Evolutionary conservation across 2,888 invertebrate genomes (phyloP), one percentile per base, ranked within the genome.

Genomic region (Archaeoteleia sp.): DNA sequence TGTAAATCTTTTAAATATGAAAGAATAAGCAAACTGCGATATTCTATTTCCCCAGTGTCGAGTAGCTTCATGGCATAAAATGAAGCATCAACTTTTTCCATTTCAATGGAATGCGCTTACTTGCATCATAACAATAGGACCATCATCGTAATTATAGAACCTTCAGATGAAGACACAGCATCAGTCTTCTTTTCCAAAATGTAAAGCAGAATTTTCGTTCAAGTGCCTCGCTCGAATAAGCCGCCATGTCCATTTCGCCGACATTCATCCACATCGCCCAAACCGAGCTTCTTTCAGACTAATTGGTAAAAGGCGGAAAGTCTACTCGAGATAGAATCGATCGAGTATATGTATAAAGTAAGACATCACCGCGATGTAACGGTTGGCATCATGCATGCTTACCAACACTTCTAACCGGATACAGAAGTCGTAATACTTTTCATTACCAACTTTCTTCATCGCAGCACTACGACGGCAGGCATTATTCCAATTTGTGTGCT

Each of bases 161-260:
- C n/a, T n/a, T n/a, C n/a, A n/a, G n/a, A n/a, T n/a, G n/a, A n/a
- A n/a, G n/a, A n/a, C n/a, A n/a, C n/a, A n/a, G n/a, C n/a, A n/a
- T n/a, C n/a, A n/a, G n/a, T n/a, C n/a, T n/a, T n/a, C 49, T 15
- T 39, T 39, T 27, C 49, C 29, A 17, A n/a, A n/a, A n/a, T n/a
- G n/a, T n/a, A n/a, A n/a, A n/a, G 51, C 51, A 51, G 17, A 40
- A 53, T 17, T 53, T 53, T 27, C 40, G 40, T 37, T 27, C 35
- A 49, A 49, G 48, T 27, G 48, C 35, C 37, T 27, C 25, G 37
- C 39, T 53, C 40, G 42, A 54, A 43, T 54, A 32, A 54, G 32
- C 43, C 27, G 42, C 43, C 32, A 15, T 35, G 12, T 15, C 7
- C 29, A 7, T 35, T 1, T 12, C n/a, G 10, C 8, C 27, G 13